Conservation (phyloP, 2,888 invertebrate species). For the Drosophila nigricruria region DNA sequence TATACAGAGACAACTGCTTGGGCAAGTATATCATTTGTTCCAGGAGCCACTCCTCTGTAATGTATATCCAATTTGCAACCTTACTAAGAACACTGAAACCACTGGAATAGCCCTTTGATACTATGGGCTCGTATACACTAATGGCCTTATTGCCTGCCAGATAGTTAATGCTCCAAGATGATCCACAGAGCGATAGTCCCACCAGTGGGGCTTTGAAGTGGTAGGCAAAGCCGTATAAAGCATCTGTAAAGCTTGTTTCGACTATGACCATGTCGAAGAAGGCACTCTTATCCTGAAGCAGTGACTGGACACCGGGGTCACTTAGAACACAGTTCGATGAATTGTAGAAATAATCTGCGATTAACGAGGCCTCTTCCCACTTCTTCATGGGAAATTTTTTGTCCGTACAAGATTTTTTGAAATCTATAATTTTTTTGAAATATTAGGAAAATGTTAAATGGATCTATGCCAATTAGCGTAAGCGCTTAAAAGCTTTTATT, state of each 20-base stretch:
- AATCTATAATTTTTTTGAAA: conserved; percentile 27
- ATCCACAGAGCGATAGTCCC: conserved; percentile 61
- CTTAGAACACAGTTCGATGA: conserved; percentile 39
- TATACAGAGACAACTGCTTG: conserved; percentile 48
- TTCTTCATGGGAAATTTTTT: conserved; percentile 7
- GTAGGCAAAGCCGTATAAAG: conserved; percentile 77
- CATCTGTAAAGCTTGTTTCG: conserved; percentile 71
- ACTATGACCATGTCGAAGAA: conserved; percentile 59
- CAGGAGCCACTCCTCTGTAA: conserved; percentile 60
- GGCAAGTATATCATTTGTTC: conserved; percentile 49
- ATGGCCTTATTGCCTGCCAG: conserved; percentile 69
- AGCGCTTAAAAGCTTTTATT: too few species aligned
- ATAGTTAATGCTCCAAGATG: conserved; percentile 59
- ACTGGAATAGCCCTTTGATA: conserved; percentile 26
- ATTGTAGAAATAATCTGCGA: conserved; percentile 35
- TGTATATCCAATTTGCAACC: conserved; percentile 51
- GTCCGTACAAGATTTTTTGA: conserved; percentile 2
- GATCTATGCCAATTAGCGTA: too few species aligned
- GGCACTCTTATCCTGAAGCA: conserved; percentile 33
- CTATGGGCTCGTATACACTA: conserved; percentile 60
- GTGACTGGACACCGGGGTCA: conserved; percentile 39
- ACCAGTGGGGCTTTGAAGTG: conserved; percentile 75
- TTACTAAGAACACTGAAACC: conserved; percentile 29
- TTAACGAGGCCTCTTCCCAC: conserved; percentile 51
- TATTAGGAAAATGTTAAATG: too few species aligned